Evolutionary conservation across 2,797 vertebrate species (phyloP).

Genomic region (Tragopan temminckii): DNA sequence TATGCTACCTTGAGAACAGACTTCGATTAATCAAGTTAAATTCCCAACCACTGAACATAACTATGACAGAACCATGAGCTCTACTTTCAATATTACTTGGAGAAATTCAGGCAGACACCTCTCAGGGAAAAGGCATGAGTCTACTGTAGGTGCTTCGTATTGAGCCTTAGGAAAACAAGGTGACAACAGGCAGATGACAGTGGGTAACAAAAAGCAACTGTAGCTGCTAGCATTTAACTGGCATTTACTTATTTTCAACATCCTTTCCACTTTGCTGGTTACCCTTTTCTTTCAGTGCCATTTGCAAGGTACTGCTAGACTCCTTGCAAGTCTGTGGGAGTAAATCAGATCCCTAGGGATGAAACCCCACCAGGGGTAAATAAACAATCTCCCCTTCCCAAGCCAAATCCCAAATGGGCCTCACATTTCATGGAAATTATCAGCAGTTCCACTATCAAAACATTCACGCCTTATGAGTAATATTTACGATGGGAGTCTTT

Average conservation of each 20-base stretch:
- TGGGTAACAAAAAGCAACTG: neutral
- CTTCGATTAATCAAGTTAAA: neutral
- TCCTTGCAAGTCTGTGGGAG: neutral
- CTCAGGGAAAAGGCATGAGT: neutral
- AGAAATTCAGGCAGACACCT: neutral
- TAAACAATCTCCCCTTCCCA: constrained; percentile 55
- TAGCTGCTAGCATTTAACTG: constrained; percentile 8
- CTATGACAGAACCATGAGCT: neutral
- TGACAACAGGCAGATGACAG: neutral
- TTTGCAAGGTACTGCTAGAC: constrained; percentile 31
- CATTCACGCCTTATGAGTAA: constrained; percentile 72
- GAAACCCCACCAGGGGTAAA: constrained; percentile 58
- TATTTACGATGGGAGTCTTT: constrained; percentile 72
- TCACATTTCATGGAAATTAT: constrained; percentile 73
- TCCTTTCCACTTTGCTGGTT: constrained; percentile 28
- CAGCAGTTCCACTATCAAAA: constrained; percentile 67
- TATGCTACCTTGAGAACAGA: neutral
- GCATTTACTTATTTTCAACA: constrained; percentile 35
- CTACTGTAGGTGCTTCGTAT: neutral
- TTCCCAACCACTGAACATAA: neutral
- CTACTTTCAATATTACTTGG: neutral
- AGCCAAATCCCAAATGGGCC: constrained; percentile 42
- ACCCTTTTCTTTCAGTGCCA: constrained; percentile 14
- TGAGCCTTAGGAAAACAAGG: neutral
- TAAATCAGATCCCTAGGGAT: constrained; percentile 43